Base-by-base conservation (phyloP, 2,888 invertebrate genomes). In the Iselma pallidipennis region DNA sequence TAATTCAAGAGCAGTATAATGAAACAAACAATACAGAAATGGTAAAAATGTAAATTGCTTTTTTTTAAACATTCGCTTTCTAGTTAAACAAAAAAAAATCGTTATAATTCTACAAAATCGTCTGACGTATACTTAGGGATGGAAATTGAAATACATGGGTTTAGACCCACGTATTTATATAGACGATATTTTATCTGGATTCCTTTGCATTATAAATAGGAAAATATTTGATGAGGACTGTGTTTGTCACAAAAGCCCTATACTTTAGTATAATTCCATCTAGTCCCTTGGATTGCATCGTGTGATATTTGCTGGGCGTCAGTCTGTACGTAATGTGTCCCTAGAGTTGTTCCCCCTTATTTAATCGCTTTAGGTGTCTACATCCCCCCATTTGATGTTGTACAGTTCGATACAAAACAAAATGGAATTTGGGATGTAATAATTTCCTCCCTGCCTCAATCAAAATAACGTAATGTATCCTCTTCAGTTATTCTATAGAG, bases 241-340 rank as follows among this genome's bases (percentile, higher is more conserved):
- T 19, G 45, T 3, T 33, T 31, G 14, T 14, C 14, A 4, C 31
- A 33, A 14, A n/a, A 14, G 5, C 31, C 31, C 31, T 33, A 3
- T 33, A 12, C 33, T 33, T 37, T 37, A 37, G 6, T 45, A 12
- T 10, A 45, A 21, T 45, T 45, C 45, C 1, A 45, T 45, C 21
- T 10, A 19, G 2, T 45, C 45, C 45, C 21, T 21, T 21, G 10
- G 10, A 21, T 45, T 45, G 45, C 21, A 45, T 12, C 45, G 45
- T 45, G 19, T 45, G 45, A 45, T 45, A 45, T 45, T 45, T 45
- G 21, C 21, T 45, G 45, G 45, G 45, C 45, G 45, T 45, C 45
- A 45, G 45, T 45, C 10, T 21, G 21, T 12, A 12, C 21, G 45
- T 45, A 45, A 45, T 45, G 21, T 45, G 9, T 45, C 45, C 45